Percentiles rank a stretch among this genome's conserved stretches.
Conservation (phyloP, 2,113 vertebrate genomes). For the Gila orcuttii region DNA sequence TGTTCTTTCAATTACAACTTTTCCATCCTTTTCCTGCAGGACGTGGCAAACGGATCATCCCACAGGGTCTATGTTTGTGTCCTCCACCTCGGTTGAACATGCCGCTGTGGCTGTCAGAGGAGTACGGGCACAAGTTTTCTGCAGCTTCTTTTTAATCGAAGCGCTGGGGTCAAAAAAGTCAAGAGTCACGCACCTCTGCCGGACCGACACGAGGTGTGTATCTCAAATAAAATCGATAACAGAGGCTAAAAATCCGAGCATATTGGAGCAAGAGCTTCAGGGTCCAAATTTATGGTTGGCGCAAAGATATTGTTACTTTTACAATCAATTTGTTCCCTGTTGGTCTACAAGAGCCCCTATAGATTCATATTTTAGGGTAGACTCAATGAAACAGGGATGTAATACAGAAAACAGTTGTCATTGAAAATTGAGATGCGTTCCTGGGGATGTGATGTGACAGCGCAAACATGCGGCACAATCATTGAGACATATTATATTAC, state of each 20-base stretch:
- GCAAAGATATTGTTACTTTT: conserved; percentile 10
- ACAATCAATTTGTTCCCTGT: conserved; percentile 35
- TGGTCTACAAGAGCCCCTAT: background rate
- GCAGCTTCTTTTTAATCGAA: conserved; percentile 79
- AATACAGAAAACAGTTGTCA: conserved; percentile 32
- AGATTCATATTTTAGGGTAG: conserved; percentile 33
- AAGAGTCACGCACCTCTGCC: conserved; percentile 76
- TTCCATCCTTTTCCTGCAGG: conserved; percentile 61
- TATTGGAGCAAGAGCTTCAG: background rate
- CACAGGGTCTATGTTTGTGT: conserved; percentile 70
- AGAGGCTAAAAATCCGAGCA: background rate
- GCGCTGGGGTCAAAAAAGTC: conserved; percentile 70
- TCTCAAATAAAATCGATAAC: background rate
- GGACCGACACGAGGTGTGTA: conserved; percentile 77
- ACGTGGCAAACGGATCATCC: conserved; percentile 76
- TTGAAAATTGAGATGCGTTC: conserved; percentile 43
- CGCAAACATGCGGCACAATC: conserved; percentile 15
- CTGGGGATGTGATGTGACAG: conserved; percentile 23
- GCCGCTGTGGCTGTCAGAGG: conserved; percentile 62
- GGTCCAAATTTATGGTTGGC: background rate
- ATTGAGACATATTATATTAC: conserved; percentile 24
- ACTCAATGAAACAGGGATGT: conserved; percentile 46
- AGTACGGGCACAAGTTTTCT: conserved; percentile 69
- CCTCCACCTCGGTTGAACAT: conserved; percentile 73
- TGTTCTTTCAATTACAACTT: background rate